Evolutionary conservation across 2,113 vertebrate genomes (phyloP).

Genomic region (Triplophysa tibetana): DNA sequence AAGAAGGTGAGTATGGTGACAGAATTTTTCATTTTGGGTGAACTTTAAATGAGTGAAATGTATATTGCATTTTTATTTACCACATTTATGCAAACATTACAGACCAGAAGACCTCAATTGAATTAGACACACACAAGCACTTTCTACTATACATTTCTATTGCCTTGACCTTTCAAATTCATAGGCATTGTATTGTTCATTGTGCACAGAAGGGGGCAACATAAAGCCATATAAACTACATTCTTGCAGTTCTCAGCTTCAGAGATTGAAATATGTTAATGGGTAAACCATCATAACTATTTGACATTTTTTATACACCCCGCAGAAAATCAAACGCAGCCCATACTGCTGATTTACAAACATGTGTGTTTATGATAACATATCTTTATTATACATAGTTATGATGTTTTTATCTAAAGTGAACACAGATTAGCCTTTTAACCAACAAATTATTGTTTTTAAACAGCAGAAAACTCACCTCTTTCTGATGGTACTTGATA

Average conservation of each 20-base stretch:
- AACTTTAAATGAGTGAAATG: too few species aligned
- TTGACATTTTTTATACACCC: not conserved
- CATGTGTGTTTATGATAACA: not conserved
- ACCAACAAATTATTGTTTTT: not conserved
- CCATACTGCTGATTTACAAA: not conserved
- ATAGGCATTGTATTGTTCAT: slow-evolving; percentile 59
- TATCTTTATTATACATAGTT: not conserved
- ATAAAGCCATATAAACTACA: slow-evolving; percentile 48
- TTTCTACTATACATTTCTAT: too few species aligned
- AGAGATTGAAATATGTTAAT: not conserved
- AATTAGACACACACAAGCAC: too few species aligned
- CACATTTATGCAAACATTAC: too few species aligned
- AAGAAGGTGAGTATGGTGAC: too few species aligned
- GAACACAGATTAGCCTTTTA: not conserved
- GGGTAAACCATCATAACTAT: not conserved
- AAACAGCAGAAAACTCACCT: slow-evolving; percentile 73
- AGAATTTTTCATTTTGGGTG: too few species aligned
- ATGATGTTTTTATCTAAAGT: not conserved
- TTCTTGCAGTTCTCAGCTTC: not conserved
- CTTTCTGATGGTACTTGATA: slow-evolving; percentile 98
- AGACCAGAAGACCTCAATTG: too few species aligned
- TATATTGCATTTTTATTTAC: too few species aligned
- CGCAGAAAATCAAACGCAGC: not conserved
- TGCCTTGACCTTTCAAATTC: too few species aligned
- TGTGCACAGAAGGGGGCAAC: slow-evolving; percentile 68